Evolutionary conservation across 2,888 invertebrate species (phyloP).

Genomic region (Acanthosoma haemorrhoidale): DNA sequence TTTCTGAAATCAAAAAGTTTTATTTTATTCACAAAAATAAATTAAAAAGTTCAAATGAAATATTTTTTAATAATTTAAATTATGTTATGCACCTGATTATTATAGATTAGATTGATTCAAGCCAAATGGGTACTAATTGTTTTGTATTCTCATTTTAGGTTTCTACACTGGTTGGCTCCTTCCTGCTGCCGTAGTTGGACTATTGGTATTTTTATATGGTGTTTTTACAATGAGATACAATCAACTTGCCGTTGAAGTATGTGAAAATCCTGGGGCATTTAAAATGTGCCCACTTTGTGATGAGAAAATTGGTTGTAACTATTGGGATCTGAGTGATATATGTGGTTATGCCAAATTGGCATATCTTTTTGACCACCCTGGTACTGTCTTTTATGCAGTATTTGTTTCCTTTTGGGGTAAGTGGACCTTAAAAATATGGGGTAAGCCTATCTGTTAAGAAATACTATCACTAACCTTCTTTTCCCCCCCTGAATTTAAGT

Average conservation of each 20-base stretch:
- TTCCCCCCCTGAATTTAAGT: no score
- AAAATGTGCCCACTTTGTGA: conserved; percentile 55
- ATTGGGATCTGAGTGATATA: conserved; percentile 52
- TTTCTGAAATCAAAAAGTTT: no score
- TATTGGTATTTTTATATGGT: conserved; percentile 54
- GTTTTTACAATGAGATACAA: conserved; percentile 50
- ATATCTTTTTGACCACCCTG: conserved; percentile 55
- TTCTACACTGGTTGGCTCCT: conserved; percentile 56
- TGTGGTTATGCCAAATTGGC: conserved; percentile 50
- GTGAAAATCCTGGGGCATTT: conserved; percentile 48
- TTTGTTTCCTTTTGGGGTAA: conserved; percentile 54
- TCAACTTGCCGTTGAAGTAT: conserved; percentile 50
- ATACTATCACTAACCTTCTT: no score
- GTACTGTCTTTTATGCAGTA: conserved; percentile 53
- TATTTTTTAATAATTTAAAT: no score
- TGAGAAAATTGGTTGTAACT: conserved; percentile 50
- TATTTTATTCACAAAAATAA: no score
- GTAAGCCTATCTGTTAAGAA: background rate
- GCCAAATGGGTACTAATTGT: background rate
- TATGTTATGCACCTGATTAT: no score
- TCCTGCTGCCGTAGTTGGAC: conserved; percentile 52
- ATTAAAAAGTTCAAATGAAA: no score
- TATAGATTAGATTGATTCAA: no score
- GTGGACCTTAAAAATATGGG: background rate
- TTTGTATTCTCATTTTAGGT: conserved; percentile 45